A percentile compares a stretch with the other conserved stretches of the same genome.
These are phyloP conservation scores for Ichneumoninae sp. DNA, from an alignment of 2,888 invertebrate species.

Conservation along the genomic window DNA sequence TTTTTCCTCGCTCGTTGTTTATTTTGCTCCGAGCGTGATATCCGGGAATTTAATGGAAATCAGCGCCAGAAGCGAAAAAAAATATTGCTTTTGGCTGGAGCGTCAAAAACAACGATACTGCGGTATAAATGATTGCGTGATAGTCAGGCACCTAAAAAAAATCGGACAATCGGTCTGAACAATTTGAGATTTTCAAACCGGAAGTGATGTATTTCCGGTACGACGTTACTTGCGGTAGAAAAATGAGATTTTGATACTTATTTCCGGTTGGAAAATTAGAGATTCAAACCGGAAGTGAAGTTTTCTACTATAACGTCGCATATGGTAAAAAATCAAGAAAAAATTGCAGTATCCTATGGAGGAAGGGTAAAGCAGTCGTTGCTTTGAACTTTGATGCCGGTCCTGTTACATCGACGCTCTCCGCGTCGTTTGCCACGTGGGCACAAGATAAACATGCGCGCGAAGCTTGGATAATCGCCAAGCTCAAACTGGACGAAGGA, in stretches of 20 bases:
- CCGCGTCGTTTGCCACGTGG: constrained; percentile 20
- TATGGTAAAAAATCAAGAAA: too few species aligned
- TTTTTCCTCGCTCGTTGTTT: not conserved
- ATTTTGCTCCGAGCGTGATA: not conserved
- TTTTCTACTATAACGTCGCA: too few species aligned
- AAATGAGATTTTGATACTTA: not conserved
- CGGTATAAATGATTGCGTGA: not conserved
- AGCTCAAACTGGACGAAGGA: constrained; percentile 43
- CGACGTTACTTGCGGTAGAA: not conserved
- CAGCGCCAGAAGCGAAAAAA: not conserved
- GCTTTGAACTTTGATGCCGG: not conserved
- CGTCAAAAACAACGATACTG: not conserved
- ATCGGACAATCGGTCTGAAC: not conserved
- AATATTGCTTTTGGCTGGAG: not conserved
- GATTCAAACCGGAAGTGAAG: too few species aligned
- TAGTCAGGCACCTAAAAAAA: not conserved
- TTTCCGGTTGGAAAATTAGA: too few species aligned
- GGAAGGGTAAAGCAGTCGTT: not conserved
- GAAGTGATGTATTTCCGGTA: not conserved
- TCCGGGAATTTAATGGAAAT: not conserved
- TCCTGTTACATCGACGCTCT: constrained; percentile 12
- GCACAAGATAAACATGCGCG: not conserved
- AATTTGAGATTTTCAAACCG: not conserved
- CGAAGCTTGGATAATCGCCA: constrained; percentile 50
- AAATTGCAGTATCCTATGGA: too few species aligned